These are phyloP conservation scores for Heliangelus exortis DNA, from an alignment of 2,797 vertebrate species.

Conservation along the genomic window DNA sequence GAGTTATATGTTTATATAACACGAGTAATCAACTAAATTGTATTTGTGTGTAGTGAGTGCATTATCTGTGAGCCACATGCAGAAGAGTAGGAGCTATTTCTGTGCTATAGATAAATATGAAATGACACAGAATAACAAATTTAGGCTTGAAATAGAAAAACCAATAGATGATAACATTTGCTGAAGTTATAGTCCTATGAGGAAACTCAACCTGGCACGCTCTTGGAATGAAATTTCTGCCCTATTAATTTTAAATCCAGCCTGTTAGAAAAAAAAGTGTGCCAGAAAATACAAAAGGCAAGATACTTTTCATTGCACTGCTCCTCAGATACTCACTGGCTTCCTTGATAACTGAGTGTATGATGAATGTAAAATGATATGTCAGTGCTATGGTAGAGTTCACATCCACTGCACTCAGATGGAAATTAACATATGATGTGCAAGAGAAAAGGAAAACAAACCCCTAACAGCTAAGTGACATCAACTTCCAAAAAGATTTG, in stretches of 20 bases:
- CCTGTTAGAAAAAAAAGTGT: not conserved
- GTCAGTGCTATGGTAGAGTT: not conserved
- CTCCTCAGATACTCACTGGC: constrained; percentile 21
- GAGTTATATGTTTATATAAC: not conserved
- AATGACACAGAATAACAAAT: constrained; percentile 55
- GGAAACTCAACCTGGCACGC: not conserved
- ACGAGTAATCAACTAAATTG: not conserved
- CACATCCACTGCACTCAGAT: not conserved
- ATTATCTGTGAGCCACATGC: constrained; percentile 10
- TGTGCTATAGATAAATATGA: constrained; percentile 58
- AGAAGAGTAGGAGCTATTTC: constrained; percentile 3
- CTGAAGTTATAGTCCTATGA: constrained; percentile 2
- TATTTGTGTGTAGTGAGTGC: not conserved
- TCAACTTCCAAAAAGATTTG: not conserved
- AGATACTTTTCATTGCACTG: not conserved
- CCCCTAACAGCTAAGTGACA: not conserved
- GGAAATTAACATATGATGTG: constrained; percentile 27
- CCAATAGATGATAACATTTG: constrained; percentile 5
- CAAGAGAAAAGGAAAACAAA: constrained; percentile 23
- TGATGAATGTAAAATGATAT: constrained; percentile 12
- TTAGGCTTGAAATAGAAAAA: constrained; percentile 68
- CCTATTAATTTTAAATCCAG: constrained; percentile 47
- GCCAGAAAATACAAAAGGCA: constrained; percentile 35
- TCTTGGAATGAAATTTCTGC: constrained; percentile 34
- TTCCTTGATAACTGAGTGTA: not conserved